phyloP scores from a whole-genome alignment of 2,113 vertebrate species.

The Rhinoderma darwinii region DNA sequence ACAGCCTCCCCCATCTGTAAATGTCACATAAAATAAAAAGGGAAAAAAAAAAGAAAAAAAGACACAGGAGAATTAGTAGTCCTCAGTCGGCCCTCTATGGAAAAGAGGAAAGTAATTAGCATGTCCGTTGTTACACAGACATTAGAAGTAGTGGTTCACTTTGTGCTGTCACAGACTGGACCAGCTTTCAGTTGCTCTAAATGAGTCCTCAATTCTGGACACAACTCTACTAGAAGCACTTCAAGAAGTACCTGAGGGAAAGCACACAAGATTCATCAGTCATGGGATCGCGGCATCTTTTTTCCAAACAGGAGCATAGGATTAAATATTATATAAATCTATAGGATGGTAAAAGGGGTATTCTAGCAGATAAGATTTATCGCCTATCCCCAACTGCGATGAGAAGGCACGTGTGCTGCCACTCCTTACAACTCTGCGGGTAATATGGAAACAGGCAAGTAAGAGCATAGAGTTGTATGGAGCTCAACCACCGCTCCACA shows the following conservation, averaged over 20 bases:
- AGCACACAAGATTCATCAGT: background rate
- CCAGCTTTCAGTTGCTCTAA: constrained; percentile 78
- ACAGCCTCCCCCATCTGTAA: constrained; percentile 70
- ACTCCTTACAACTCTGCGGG: too few relatives aligned
- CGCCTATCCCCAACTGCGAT: too few relatives aligned
- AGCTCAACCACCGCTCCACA: too few relatives aligned
- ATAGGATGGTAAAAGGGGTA: too few relatives aligned
- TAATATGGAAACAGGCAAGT: too few relatives aligned
- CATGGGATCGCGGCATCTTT: too few relatives aligned
- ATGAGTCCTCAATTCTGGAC: constrained; percentile 86
- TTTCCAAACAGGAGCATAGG: background rate
- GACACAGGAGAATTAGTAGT: constrained; percentile 69
- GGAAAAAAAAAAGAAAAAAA: constrained; percentile 61
- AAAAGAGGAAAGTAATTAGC: constrained; percentile 80
- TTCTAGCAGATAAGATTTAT: too few relatives aligned
- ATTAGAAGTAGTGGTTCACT: constrained; percentile 73
- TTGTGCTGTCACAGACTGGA: constrained; percentile 71
- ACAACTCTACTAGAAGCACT: constrained; percentile 91
- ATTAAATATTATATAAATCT: too few relatives aligned
- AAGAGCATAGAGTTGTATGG: too few relatives aligned
- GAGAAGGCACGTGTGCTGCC: too few relatives aligned
- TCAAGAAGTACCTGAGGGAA: constrained; percentile 87
- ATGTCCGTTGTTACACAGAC: constrained; percentile 78
- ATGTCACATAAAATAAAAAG: constrained; percentile 70
- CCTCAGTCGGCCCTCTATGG: constrained; percentile 75